Conservation (phyloP, 2,888 invertebrate genomes). For the Calliopum simillimum region DNA sequence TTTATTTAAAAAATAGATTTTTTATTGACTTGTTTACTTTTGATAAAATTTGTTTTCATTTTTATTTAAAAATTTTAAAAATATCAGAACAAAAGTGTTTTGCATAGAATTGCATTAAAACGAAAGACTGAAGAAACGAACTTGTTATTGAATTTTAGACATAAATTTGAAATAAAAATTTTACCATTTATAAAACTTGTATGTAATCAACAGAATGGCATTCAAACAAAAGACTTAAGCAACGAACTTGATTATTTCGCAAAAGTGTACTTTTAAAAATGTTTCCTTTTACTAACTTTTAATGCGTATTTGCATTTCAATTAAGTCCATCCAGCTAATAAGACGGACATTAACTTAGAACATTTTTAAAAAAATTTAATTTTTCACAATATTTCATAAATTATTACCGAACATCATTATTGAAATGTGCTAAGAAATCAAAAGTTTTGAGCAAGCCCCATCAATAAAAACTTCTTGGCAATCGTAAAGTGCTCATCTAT, state of each 20-base stretch:
- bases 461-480: conserved; percentile 10
- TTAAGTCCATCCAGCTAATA: conserved; percentile 8
- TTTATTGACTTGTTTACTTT: too few relatives aligned
- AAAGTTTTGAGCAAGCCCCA: conserved; percentile 30
- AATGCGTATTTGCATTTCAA: conserved; percentile 29
- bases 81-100: too few relatives aligned
- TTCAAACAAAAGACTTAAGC: conserved; percentile 44
- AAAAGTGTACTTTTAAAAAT: conserved; percentile 20
- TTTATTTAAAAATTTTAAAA: too few relatives aligned
- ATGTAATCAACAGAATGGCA: neutral
- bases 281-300: too few relatives aligned
- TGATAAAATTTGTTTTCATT: too few relatives aligned
- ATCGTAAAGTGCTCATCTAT: neutral
- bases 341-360: neutral
- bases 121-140: too few relatives aligned
- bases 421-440: conserved; percentile 20
- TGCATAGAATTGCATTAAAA: too few relatives aligned
- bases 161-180: too few relatives aligned
- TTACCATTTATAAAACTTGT: too few relatives aligned
- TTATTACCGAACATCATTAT: neutral
- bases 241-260: conserved; percentile 38
- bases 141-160: too few relatives aligned
- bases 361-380: neutral
- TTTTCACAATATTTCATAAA: conserved; percentile 4
- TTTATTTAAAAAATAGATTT: too few relatives aligned